These are phyloP conservation scores for Dolichopus griseipennis DNA, from an alignment of 2,888 invertebrate species.

Conservation along the genomic window DNA sequence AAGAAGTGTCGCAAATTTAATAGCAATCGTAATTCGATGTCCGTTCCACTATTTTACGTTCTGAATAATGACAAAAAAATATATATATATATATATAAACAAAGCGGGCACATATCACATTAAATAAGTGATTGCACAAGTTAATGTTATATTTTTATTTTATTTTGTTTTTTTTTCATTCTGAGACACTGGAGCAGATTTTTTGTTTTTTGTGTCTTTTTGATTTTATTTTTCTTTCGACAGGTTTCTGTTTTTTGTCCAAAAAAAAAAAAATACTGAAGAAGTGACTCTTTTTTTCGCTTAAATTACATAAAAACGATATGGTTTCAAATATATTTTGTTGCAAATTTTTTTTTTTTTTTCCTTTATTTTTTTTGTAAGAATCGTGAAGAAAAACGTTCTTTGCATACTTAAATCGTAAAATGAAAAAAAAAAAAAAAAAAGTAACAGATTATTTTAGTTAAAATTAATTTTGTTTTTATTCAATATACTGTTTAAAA, in stretches of 20 bases:
- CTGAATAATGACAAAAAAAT: too few relatives aligned
- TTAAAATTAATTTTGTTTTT: too few relatives aligned
- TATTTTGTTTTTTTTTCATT: too few relatives aligned
- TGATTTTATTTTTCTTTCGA: neutral
- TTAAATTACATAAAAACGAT: constrained; percentile 1
- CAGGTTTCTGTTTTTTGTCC: neutral
- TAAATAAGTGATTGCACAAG: neutral
- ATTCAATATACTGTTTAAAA: neutral
- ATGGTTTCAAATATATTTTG: neutral
- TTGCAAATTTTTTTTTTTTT: too few relatives aligned
- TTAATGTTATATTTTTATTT: too few relatives aligned
- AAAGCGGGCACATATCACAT: neutral
- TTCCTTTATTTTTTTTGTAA: neutral
- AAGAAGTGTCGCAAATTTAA: too few relatives aligned
- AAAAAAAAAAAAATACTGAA: neutral
- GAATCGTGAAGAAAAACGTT: neutral
- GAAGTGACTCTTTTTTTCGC: neutral
- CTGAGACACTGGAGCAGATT: neutral
- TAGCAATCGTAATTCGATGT: too few relatives aligned
- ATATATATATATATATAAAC: too few relatives aligned
- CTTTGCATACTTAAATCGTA: neutral
- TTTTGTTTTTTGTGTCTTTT: too few relatives aligned
- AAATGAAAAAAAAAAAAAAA: neutral
- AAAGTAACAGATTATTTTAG: neutral
- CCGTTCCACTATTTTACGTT: too few relatives aligned